phyloP scores from a whole-genome alignment of 2,797 vertebrate genomes.

The Serranus cabrilla region DNA sequence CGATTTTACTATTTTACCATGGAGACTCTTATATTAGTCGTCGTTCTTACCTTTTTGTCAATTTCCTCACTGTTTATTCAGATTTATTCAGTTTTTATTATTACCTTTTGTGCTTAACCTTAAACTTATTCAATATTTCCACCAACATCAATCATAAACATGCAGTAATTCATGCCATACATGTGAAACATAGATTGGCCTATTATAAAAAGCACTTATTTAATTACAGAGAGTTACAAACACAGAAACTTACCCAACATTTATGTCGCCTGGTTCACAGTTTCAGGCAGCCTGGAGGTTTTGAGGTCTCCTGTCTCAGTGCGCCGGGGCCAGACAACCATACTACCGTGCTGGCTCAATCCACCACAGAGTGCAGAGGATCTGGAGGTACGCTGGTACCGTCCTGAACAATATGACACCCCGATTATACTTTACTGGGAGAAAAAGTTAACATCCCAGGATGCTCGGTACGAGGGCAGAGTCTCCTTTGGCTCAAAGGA shows the following conservation, averaged over 20 bases:
- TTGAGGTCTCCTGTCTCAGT: not conserved
- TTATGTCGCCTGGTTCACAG: constrained; percentile 8
- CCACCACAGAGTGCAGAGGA: constrained; percentile 54
- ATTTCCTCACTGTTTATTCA: not conserved
- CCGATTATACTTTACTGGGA: constrained; percentile 44
- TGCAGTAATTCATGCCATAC: not conserved
- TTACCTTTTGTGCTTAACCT: not conserved
- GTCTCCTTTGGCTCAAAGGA: constrained; percentile 60
- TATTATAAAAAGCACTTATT: too few relatives aligned
- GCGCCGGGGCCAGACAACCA: constrained; percentile 1
- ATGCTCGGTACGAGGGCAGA: constrained; percentile 34
- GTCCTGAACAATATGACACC: rapidly evolving
- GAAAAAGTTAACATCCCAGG: not conserved
- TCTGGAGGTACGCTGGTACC: constrained; percentile 78
- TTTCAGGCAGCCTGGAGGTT: constrained; percentile 43
- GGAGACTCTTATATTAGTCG: too few relatives aligned
- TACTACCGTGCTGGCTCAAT: constrained; percentile 77
- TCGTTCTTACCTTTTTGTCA: too few relatives aligned
- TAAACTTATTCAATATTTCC: not conserved
- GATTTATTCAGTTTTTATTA: not conserved
- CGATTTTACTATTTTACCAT: not conserved
- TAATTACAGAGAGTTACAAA: not conserved
- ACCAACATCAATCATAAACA: not conserved
- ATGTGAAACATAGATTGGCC: not conserved
- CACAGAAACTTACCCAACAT: not conserved